A percentile compares a stretch with the other conserved stretches of the same genome.
These are phyloP conservation scores for Oreortyx pictus DNA, from an alignment of 2,797 vertebrate genomes.

Conservation along the genomic window DNA sequence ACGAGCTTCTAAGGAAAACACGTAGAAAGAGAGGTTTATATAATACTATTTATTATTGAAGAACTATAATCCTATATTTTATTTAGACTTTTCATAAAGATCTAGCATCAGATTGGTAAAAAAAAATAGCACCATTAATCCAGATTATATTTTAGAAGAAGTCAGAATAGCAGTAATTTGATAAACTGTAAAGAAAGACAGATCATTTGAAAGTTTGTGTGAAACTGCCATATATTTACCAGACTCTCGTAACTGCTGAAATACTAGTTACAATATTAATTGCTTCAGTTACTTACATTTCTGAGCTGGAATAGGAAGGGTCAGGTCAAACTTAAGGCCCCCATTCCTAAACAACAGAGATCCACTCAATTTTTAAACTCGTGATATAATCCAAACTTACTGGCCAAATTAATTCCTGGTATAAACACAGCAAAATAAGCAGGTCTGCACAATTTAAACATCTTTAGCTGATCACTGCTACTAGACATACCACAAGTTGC, in stretches of 20 bases:
- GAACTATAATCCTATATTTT: conserved; percentile 29
- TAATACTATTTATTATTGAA: conserved; percentile 45
- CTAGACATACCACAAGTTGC: neutral
- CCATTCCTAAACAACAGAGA: neutral
- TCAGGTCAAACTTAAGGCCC: neutral
- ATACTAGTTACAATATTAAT: neutral
- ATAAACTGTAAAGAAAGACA: neutral
- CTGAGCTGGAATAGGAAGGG: neutral
- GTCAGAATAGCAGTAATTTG: neutral
- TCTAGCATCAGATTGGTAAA: neutral
- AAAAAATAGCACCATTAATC: neutral
- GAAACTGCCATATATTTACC: conserved; percentile 6
- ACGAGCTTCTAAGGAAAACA: conserved; percentile 64
- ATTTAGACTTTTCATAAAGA: conserved; percentile 21
- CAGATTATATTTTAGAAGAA: conserved; percentile 6
- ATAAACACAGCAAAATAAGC: neutral
- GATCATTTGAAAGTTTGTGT: neutral
- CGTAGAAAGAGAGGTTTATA: conserved; percentile 15
- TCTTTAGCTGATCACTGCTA: neutral
- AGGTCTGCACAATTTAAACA: neutral
- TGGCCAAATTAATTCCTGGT: neutral
- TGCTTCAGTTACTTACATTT: neutral
- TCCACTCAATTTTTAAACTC: neutral
- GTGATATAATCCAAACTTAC: neutral
- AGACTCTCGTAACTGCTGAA: neutral